Evolutionary conservation across 2,888 invertebrate genomes (phyloP).

Genomic region (Gibbula magus): DNA sequence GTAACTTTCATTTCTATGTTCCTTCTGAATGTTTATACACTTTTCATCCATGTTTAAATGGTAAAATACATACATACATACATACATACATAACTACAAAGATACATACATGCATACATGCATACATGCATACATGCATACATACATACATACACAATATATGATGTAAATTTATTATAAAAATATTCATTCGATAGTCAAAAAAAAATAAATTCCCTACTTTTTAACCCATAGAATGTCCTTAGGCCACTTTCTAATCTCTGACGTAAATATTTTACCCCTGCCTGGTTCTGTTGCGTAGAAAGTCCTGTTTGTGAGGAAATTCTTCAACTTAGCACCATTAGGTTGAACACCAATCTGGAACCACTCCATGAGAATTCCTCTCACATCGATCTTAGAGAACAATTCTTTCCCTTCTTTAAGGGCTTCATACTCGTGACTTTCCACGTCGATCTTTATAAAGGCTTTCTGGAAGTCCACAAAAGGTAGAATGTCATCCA

Average conservation of each 20-base stretch:
- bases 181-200: no score
- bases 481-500: not conserved
- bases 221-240: not conserved
- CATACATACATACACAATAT: not conserved
- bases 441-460: slow-evolving; percentile 5
- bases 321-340: not conserved
- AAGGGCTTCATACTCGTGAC: slow-evolving; percentile 1
- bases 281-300: not conserved
- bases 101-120: not conserved
- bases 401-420: not conserved
- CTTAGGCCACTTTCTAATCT: not conserved
- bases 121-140: not conserved
- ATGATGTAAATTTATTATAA: not conserved
- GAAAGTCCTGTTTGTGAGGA: not conserved
- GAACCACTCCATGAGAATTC: slow-evolving; percentile 14
- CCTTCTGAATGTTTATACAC: not conserved
- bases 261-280: not conserved
- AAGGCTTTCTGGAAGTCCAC: slow-evolving; percentile 12
- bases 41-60: not conserved
- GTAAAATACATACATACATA: not conserved
- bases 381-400: not conserved
- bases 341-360: not conserved
- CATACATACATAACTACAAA: not conserved
- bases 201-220: not conserved
- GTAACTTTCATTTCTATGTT: no score